These are phyloP conservation scores for Limnodromus scolopaceus DNA, from an alignment of 2,797 vertebrate genomes.

Conservation along the genomic window DNA sequence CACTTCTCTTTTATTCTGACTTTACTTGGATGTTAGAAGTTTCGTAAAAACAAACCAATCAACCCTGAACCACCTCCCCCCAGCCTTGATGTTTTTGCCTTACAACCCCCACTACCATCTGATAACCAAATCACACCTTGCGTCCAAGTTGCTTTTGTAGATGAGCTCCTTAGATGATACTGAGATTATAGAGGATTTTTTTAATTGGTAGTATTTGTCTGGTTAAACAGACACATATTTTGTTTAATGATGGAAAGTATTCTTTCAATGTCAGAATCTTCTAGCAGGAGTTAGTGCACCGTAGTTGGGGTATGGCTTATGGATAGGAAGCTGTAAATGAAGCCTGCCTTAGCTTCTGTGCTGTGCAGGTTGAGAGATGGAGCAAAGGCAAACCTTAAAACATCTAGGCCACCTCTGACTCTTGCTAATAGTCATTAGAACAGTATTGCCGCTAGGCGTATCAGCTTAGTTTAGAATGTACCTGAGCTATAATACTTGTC, in stretches of 20 bases:
- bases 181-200: neutral
- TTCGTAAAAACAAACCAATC: neutral
- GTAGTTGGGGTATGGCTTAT: neutral
- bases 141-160: neutral
- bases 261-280: neutral
- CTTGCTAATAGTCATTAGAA: neutral
- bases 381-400: neutral
- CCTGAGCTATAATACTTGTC: neutral
- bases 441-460: neutral
- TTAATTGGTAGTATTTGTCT: neutral
- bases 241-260: neutral
- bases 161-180: neutral
- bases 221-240: neutral
- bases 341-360: neutral
- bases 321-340: neutral
- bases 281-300: accelerated
- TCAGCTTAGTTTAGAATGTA: neutral
- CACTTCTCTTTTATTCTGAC: neutral
- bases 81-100: neutral
- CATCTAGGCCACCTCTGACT: neutral
- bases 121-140: neutral
- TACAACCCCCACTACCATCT: neutral
- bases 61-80: neutral
- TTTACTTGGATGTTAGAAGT: neutral
- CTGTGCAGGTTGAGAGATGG: neutral